Evolutionary conservation across 2,113 vertebrate species (phyloP).

Genomic region (Drymodes brunneopygia): DNA sequence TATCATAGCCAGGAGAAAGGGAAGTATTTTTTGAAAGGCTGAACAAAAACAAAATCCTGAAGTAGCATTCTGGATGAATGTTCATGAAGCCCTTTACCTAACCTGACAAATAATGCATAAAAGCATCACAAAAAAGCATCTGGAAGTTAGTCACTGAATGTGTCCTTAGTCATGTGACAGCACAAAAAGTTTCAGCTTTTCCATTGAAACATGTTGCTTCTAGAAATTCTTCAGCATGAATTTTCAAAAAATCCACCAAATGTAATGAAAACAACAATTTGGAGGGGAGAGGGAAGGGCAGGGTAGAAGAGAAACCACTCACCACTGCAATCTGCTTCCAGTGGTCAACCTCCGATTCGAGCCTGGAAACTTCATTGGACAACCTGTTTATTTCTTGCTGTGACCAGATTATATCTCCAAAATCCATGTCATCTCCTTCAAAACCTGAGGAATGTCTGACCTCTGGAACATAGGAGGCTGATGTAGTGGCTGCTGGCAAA

Average conservation of each 20-base stretch:
- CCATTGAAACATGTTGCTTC: background rate
- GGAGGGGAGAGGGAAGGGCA: background rate
- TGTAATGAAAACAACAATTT: background rate
- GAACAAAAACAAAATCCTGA: background rate
- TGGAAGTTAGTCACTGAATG: background rate
- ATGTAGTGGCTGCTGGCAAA: conserved; percentile 61
- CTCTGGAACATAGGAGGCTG: conserved; percentile 70
- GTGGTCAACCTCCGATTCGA: conserved; percentile 87
- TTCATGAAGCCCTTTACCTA: background rate
- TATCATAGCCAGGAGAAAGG: background rate
- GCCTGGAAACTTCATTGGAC: conserved; percentile 84
- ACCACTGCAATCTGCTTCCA: conserved; percentile 92
- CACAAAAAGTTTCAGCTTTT: background rate
- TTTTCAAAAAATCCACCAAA: background rate
- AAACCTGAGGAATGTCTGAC: conserved; percentile 76
- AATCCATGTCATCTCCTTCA: conserved; percentile 89
- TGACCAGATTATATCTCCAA: conserved; percentile 91
- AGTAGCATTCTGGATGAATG: background rate
- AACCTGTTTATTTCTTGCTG: conserved; percentile 96
- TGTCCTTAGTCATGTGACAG: background rate
- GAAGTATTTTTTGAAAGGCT: background rate
- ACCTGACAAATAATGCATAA: background rate
- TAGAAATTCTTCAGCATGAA: background rate
- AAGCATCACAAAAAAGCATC: background rate
- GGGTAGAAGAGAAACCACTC: background rate